Conservation (phyloP, 2,797 vertebrate genomes). For the Synaphobranchus kaupii region DNA sequence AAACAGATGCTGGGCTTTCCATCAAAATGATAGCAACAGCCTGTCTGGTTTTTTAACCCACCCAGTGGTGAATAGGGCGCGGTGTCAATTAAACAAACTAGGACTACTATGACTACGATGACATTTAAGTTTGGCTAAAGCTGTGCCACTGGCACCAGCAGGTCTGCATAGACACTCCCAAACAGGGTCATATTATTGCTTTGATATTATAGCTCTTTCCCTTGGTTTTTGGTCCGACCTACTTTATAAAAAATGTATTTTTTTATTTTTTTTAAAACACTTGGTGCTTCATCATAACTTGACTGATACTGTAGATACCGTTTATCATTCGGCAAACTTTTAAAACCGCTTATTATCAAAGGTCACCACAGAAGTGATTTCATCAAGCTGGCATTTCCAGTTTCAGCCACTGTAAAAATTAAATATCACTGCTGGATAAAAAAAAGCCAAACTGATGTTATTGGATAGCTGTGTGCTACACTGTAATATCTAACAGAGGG, state of each 20-base stretch:
- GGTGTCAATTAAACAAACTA: background rate
- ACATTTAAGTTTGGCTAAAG: background rate
- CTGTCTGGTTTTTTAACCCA: background rate
- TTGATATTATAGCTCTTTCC: background rate
- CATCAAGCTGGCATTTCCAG: background rate
- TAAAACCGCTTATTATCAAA: background rate
- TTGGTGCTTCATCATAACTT: background rate
- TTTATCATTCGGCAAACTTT: background rate
- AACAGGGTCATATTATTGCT: conserved; percentile 15
- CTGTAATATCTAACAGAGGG: background rate
- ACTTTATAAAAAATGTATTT: too few relatives aligned
- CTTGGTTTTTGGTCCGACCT: background rate
- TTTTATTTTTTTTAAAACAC: background rate
- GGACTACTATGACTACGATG: background rate
- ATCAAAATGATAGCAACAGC: background rate
- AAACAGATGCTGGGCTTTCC: background rate
- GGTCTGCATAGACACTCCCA: conserved; percentile 19
- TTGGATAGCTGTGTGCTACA: background rate
- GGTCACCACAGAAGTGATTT: background rate
- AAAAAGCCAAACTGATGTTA: background rate
- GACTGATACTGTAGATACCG: background rate
- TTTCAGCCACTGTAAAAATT: background rate
- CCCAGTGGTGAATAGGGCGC: background rate
- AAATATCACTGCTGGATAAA: background rate
- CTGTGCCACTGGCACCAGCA: background rate